Evolutionary conservation across 2,888 invertebrate genomes (phyloP), one percentile per base, ranked within the genome.

Genomic region (Hypolimnas misippus): DNA sequence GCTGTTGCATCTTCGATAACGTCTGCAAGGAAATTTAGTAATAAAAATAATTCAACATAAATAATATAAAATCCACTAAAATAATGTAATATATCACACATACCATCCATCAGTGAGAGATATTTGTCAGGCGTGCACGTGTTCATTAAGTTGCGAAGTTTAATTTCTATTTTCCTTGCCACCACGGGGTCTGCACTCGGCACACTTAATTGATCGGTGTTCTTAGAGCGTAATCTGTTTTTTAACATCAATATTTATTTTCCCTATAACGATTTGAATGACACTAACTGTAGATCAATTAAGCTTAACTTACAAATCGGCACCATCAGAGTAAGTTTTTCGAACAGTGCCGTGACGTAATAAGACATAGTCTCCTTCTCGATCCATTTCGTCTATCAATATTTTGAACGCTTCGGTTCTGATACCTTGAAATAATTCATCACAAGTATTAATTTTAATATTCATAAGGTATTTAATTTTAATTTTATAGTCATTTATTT

Each of bases 101-200:
- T 66, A 88, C 89, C 85, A 29, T 80, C 78, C 76, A 89, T 86
- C 1, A 87, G 67, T 1, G 60, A 14, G 38, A 69, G 58, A 53
- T 74, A 77, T 60, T 79, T 76, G 6, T 76, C 70, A 8, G 84
- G 81, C 2, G 79, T 78, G 21, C 66, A 64, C 0, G 69, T 71
- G 1, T 67, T 61, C 82, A 89, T 83, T 46, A 89, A 68, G 58
- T 77, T 79, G 19, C 71, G 65, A 0, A 90, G 75, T 74, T 88
- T 90, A 29, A 89, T 81, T 73, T 89, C 84, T 68, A 91, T 81
- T 70, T 91, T 91, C 40, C 89, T 79, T 0, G 81, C 70, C 1
- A 83, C 88, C 1, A 90, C 86, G 0, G 89, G 87, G 57, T 91
- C 89, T 0, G 79, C 81, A 17, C 69, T 73, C 3, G 72, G 44